A percentile compares a stretch with the other conserved stretches of the same genome.
phyloP scores from a whole-genome alignment of 2,888 invertebrate species.

The Dasypolia templi region DNA sequence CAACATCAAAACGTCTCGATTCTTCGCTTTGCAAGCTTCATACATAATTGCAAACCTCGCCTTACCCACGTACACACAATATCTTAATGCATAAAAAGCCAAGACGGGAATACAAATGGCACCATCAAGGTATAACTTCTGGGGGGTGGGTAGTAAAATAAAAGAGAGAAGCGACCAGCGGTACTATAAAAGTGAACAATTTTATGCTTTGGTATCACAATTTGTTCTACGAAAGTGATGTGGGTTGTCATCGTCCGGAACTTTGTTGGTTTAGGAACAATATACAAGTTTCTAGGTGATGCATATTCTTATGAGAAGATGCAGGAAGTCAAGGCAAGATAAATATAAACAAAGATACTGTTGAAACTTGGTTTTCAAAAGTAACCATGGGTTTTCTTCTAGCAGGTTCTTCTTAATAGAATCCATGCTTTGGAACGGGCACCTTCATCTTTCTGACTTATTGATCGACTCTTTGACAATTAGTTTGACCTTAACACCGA shows the following conservation, averaged over 20 bases:
- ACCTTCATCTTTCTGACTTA: background rate
- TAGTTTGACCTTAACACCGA: background rate
- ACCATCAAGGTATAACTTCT: constrained; percentile 50
- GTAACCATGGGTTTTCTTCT: background rate
- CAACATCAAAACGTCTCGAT: constrained; percentile 6
- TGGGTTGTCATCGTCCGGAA: constrained; percentile 7
- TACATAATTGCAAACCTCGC: constrained; percentile 14
- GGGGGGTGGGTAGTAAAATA: constrained; percentile 47
- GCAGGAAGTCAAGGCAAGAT: background rate
- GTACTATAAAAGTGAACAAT: constrained; percentile 48
- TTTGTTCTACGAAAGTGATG: constrained; percentile 38
- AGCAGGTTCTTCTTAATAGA: background rate
- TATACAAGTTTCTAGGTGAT: background rate
- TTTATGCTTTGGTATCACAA: constrained; percentile 37
- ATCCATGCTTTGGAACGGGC: background rate
- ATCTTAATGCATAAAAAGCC: constrained; percentile 64
- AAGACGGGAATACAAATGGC: constrained; percentile 59
- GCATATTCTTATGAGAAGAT: background rate
- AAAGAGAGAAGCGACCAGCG: constrained; percentile 37
- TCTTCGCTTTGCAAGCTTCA: constrained; percentile 1
- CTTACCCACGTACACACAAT: constrained; percentile 57
- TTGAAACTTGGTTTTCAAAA: background rate
- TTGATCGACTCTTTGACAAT: background rate
- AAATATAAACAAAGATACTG: background rate
- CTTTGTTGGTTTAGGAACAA: constrained; percentile 12